Evolutionary conservation across 1,140 invertebrate species (phyloP), one percentile per base, ranked within the genome.

Genomic region (Magallana angulata): DNA sequence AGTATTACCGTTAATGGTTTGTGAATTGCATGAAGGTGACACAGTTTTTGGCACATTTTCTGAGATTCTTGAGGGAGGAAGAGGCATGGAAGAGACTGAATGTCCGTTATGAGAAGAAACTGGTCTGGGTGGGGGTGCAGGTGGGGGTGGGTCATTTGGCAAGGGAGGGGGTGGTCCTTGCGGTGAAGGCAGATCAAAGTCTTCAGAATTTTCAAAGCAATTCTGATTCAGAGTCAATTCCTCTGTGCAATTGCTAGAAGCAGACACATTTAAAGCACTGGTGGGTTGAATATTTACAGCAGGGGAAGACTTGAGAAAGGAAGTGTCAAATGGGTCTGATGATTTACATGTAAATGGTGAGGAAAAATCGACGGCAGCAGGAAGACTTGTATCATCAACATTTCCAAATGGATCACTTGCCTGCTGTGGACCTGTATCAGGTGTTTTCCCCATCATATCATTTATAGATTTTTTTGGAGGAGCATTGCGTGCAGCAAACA

Each of bases 141-240:
- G 88, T 48, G 90, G 89, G 30, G 90, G 76, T 9, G 86, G 84
- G 8, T 81, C 80, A n/a, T 81, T 57, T 48, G 89, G 89, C 36
- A 90, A 82, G 12, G 92, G 92, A 12, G 92, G 92, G n/a, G 92
- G 93, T 81, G 93, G 92, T 58, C 89, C 91, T 58, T 90, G 89
- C 18, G 92, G 93, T 11, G 91, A 92, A 18, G 93, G 93, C 68
- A 92, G 71, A 88, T 91, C 85, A 91, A 91, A 92, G 60, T 90
- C 85, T 82, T 90, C 90, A 90, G 56, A 57, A 84, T 59, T 62
- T 9, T 60, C 81, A 82, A 57, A 57, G 81, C 18, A 57, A 57
- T 82, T 82, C 81, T 82, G 81, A 82, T 57, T 82, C 18, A 82
- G 16, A 58, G 57, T 58, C 56, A 57, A 56, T 82, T 57, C 48